These are phyloP conservation scores for Crematogaster levior DNA, from an alignment of 2,888 invertebrate species.

Conservation along the genomic window DNA sequence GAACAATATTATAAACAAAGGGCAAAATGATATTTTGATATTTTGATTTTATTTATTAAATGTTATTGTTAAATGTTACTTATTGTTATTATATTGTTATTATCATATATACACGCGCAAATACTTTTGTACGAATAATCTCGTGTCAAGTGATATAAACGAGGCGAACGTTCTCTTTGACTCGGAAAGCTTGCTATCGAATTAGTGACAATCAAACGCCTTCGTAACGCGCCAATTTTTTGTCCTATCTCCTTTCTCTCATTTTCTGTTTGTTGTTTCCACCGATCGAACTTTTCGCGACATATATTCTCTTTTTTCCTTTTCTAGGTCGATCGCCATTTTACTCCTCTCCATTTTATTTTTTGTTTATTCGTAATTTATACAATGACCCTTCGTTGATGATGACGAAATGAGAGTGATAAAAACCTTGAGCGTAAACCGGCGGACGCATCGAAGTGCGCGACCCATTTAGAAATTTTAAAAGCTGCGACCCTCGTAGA, in stretches of 20 bases:
- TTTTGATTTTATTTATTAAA: neutral
- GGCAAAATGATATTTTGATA: too few species aligned
- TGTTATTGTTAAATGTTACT: neutral
- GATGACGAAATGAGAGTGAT: neutral
- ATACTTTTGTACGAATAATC: slow-evolving; percentile 26
- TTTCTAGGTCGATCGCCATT: slow-evolving; percentile 30
- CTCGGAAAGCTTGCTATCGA: slow-evolving; percentile 24
- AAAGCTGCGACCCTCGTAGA: neutral
- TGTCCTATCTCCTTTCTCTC: slow-evolving; percentile 14
- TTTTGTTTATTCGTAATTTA: slow-evolving; percentile 26
- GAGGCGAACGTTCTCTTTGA: slow-evolving; percentile 31
- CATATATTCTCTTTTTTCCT: neutral
- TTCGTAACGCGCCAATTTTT: slow-evolving; percentile 49
- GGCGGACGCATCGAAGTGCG: neutral
- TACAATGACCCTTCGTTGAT: neutral
- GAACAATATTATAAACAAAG: too few species aligned
- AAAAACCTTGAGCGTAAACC: neutral
- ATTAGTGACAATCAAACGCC: slow-evolving; percentile 49
- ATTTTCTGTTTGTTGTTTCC: slow-evolving; percentile 30
- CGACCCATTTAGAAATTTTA: neutral
- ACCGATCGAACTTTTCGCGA: slow-evolving; percentile 15
- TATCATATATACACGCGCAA: neutral
- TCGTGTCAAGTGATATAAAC: neutral
- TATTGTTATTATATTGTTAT: neutral
- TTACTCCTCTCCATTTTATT: slow-evolving; percentile 39